Base-by-base conservation (phyloP, 2,888 invertebrate species). In the Hartigia nigra region DNA sequence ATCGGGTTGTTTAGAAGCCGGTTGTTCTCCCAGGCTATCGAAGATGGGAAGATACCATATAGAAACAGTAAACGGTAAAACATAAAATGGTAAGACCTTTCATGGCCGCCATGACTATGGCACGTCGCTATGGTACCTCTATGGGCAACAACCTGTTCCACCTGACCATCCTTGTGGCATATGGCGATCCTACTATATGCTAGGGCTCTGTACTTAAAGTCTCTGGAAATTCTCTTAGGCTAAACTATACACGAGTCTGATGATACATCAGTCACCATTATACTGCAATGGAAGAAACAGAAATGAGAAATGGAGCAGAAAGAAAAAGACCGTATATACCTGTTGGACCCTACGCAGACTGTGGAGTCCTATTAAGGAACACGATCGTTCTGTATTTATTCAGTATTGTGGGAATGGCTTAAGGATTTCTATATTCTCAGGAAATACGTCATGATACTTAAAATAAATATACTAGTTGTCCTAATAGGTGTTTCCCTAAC, bases 1-100 rank as follows among this genome's bases (percentile, higher is more conserved):
- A 86, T 86, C 83, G 84, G 81, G 83, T 84, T 86, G 86, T 87
- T 87, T 84, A 86, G 86, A 86, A 82, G 82, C 85, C 80, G 83
- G 80, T 85, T 80, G 69, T 77, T 78, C 76, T 76, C 79, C 80
- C 76, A 31, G 55, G 69, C 75, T 72, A 79, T 82, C 86, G 83
- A 82, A 84, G 85, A 86, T 82, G 82, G 81, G 35, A 82, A 83
- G 86, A 84, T 84, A 84, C 83, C 81, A 82, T 84, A 86, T 84
- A 83, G 83, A 85, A 86, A 82, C 82, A 82, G 84, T 84, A 84
- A 86, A 84, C 82, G 81, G 82, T 80, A 81, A 81, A 82, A 81
- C 76, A 81, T 79, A 83, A 86, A 84, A 84, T 81, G 82, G 82
- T 82, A 80, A 81, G 81, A 77, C 75, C 79, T 76, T 78, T 70